Evolutionary conservation across 2,888 invertebrate species (phyloP).

Genomic region (Odontomyia ornata): DNA sequence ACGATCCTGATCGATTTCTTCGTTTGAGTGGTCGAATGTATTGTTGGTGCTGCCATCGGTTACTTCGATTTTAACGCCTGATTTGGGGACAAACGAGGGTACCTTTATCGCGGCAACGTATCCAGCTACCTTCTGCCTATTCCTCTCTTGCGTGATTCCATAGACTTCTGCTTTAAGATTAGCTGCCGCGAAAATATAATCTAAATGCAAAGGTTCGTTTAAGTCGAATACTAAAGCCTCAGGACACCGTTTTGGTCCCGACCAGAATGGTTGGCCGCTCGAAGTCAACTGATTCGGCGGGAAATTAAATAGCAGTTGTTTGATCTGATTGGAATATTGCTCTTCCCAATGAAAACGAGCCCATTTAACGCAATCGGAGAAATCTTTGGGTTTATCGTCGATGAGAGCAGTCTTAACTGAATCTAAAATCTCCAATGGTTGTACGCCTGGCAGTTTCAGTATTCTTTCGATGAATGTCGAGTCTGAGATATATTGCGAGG

Average conservation of each 20-base stretch:
- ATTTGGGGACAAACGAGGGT: constrained; percentile 88
- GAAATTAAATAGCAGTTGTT: constrained; percentile 96
- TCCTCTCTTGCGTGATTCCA: constrained; percentile 77
- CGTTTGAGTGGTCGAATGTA: constrained; percentile 64
- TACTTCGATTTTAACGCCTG: constrained; percentile 95
- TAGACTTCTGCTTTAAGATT: constrained; percentile 90
- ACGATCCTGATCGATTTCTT: constrained; percentile 75
- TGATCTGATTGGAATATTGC: constrained; percentile 93
- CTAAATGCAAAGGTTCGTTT: constrained; percentile 80
- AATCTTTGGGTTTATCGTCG: constrained; percentile 82
- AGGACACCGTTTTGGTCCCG: constrained; percentile 96
- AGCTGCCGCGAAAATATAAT: constrained; percentile 90
- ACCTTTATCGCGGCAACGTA: constrained; percentile 75
- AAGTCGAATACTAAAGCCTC: constrained; percentile 77
- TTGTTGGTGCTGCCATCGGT: constrained; percentile 77
- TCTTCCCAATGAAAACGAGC: constrained; percentile 90
- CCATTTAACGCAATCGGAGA: constrained; percentile 90
- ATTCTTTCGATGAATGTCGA: constrained; percentile 86
- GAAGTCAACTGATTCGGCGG: constrained; percentile 90
- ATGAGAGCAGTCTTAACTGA: constrained; percentile 84
- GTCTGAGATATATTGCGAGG: constrained; percentile 83
- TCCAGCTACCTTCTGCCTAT: constrained; percentile 73
- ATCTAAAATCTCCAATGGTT: constrained; percentile 87
- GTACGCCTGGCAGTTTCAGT: constrained; percentile 85
- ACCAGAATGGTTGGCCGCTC: constrained; percentile 96